Evolutionary conservation across 35 echinoderm and acorn worm species (phyloP).

Genomic region (Lytechinus variegatus): DNA sequence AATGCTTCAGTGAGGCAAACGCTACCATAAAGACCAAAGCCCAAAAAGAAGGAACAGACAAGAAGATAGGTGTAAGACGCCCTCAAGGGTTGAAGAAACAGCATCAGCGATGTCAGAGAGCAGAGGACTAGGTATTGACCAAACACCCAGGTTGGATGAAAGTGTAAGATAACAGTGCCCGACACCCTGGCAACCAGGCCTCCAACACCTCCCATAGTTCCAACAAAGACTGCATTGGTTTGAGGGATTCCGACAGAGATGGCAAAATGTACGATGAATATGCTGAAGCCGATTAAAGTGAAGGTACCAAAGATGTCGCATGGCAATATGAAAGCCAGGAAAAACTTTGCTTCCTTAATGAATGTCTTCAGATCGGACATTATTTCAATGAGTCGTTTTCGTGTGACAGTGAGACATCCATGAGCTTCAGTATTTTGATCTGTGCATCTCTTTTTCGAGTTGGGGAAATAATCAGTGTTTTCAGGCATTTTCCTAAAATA

Average conservation of each 20-base stretch:
- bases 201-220: not conserved
- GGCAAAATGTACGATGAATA: not conserved
- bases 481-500: not conserved
- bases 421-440: not conserved
- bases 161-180: not conserved
- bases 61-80: not conserved
- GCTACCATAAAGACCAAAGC: not conserved
- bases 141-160: not conserved
- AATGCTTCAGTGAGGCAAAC: not conserved
- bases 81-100: constrained; percentile 22
- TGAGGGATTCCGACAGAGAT: not conserved
- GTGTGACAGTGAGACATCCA: not conserved
- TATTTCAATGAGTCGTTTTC: not conserved
- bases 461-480: not conserved
- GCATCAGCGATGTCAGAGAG: not conserved
- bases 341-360: not conserved
- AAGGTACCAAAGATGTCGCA: not conserved
- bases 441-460: not conserved
- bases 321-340: not conserved
- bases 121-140: not conserved
- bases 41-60: not conserved
- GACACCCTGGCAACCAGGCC: not conserved
- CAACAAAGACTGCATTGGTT: not conserved
- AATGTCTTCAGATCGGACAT: not conserved
- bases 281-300: not conserved